These are phyloP conservation scores for Carterocephalus palaemon DNA, from an alignment of 2,888 invertebrate species.

Conservation along the genomic window DNA sequence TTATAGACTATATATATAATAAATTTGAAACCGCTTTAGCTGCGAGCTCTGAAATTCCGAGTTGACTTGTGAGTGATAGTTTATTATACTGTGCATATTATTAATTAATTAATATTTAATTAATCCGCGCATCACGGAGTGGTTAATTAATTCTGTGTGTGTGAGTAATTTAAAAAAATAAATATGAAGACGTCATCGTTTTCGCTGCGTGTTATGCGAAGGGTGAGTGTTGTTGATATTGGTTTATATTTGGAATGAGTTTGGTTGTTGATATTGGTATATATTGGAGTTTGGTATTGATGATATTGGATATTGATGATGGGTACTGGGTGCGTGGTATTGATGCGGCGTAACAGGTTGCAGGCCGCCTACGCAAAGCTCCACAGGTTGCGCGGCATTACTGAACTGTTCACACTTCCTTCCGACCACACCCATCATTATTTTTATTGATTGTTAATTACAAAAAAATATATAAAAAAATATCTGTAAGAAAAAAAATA, in stretches of 20 bases:
- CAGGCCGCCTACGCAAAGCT: constrained; percentile 40
- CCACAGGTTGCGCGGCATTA: constrained; percentile 58
- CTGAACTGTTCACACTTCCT: constrained; percentile 42
- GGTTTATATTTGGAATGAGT: no score
- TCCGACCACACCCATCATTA: constrained; percentile 56
- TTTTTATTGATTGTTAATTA: constrained; percentile 6
- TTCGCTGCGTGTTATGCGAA: constrained; percentile 87
- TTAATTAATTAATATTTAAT: constrained; percentile 16
- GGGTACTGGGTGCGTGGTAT: constrained; percentile 24
- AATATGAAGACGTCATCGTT: constrained; percentile 89
- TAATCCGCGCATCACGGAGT: constrained; percentile 20
- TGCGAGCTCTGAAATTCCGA: neutral
- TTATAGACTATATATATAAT: constrained; percentile 34
- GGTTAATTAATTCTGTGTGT: constrained; percentile 36
- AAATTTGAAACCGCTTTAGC: constrained; percentile 11
- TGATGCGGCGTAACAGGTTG: constrained; percentile 40
- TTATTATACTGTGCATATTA: constrained; percentile 7
- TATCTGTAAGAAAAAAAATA: no score
- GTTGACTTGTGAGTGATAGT: constrained; percentile 17
- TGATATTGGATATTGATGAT: constrained; percentile 25
- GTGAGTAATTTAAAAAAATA: constrained; percentile 46
- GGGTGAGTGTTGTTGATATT: constrained; percentile 77
- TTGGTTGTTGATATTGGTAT: constrained; percentile 17
- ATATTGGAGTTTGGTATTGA: constrained; percentile 15
- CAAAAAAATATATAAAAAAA: no score